Evolutionary conservation across 2,113 vertebrate genomes (phyloP).

Genomic region (Seriola aureovittata): DNA sequence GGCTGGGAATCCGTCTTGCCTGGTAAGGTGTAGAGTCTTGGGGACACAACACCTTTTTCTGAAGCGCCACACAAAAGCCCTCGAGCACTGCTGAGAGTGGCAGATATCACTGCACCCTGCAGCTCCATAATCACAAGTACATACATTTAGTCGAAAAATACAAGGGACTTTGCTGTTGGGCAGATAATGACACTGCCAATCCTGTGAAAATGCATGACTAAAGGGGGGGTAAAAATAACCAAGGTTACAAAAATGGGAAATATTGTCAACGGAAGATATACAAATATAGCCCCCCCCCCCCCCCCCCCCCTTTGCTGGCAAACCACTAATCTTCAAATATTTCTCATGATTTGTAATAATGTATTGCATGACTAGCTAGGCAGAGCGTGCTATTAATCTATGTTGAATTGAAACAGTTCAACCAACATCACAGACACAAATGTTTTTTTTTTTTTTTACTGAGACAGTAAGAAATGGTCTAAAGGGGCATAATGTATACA

Average conservation of each 20-base stretch:
- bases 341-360: conserved; percentile 18
- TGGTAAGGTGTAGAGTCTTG: conserved; percentile 67
- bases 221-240: conserved; percentile 52
- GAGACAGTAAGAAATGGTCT: conserved; percentile 2
- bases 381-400: neutral
- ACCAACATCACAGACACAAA: conserved; percentile 19
- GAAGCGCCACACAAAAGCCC: conserved; percentile 65
- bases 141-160: conserved; percentile 69
- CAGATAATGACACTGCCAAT: conserved; percentile 66
- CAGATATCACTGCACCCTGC: conserved; percentile 70
- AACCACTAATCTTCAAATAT: conserved; percentile 43
- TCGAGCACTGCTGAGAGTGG: conserved; percentile 72
- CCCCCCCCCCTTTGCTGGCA: neutral
- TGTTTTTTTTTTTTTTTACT: neutral
- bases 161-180: conserved; percentile 67
- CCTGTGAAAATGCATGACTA: conserved; percentile 58
- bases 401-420: conserved; percentile 5
- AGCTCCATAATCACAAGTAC: conserved; percentile 68
- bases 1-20: conserved; percentile 72
- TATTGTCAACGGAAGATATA: conserved; percentile 45
- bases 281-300: neutral
- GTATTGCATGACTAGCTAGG: neutral
- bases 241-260: conserved; percentile 49
- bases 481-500: conserved; percentile 30
- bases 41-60: conserved; percentile 72